These are phyloP conservation scores for Herminia tarsipennalis DNA, from an alignment of 2,888 invertebrate genomes.

Conservation along the genomic window DNA sequence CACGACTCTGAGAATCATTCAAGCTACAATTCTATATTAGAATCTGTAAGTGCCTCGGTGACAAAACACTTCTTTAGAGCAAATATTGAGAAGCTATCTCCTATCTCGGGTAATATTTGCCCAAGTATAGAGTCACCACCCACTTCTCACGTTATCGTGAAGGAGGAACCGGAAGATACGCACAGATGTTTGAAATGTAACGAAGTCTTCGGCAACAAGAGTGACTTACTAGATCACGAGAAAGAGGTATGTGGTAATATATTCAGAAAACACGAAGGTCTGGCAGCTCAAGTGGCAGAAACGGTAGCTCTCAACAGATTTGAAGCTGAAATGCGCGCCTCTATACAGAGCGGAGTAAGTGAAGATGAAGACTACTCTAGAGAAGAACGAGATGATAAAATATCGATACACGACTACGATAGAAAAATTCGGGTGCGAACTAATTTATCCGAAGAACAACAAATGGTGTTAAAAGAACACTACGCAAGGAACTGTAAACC, in stretches of 20 bases:
- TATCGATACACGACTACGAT: conserved; percentile 86
- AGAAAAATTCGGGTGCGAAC: conserved; percentile 96
- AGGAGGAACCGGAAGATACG: conserved; percentile 72
- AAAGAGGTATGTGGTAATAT: conserved; percentile 86
- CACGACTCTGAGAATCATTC: conserved; percentile 80
- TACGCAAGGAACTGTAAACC: conserved; percentile 97
- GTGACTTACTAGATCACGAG: conserved; percentile 90
- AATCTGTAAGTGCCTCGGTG: conserved; percentile 90
- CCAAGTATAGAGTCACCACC: conserved; percentile 69
- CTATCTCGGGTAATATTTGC: conserved; percentile 79
- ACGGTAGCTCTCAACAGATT: conserved; percentile 85
- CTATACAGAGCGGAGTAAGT: conserved; percentile 81
- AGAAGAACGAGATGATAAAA: conserved; percentile 82
- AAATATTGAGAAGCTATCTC: conserved; percentile 88
- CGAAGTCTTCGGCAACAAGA: conserved; percentile 84
- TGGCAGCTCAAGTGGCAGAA: conserved; percentile 91
- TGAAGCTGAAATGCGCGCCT: conserved; percentile 80
- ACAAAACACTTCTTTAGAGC: conserved; percentile 90
- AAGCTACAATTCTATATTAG: conserved; percentile 89
- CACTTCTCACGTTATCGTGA: conserved; percentile 60
- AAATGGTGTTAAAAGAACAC: conserved; percentile 94
- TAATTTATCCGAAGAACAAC: conserved; percentile 97
- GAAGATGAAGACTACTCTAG: conserved; percentile 87
- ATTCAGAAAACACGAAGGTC: conserved; percentile 89
- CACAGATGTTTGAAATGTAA: conserved; percentile 86